Evolutionary conservation across 2,113 vertebrate species (phyloP).

Genomic region (Bubo scandiacus): DNA sequence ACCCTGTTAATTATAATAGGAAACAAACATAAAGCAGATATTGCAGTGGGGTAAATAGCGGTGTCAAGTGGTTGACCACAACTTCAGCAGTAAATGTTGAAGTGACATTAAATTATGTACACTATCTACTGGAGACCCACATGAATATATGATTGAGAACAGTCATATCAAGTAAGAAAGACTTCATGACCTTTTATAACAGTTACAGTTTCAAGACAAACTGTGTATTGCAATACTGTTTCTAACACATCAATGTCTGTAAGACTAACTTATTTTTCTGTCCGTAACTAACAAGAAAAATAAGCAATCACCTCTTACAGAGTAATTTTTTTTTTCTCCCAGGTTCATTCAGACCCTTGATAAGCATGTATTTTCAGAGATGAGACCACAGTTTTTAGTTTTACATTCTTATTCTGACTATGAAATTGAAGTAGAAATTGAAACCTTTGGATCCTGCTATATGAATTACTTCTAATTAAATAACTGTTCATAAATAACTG

Average conservation of each 20-base stretch:
- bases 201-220: background rate
- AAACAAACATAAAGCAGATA: background rate
- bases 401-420: background rate
- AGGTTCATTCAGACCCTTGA: background rate
- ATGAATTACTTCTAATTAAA: too few species aligned
- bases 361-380: background rate
- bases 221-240: background rate
- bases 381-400: background rate
- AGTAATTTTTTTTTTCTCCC: background rate
- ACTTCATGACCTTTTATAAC: background rate
- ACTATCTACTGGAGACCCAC: background rate
- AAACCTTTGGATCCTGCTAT: too few species aligned
- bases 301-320: background rate
- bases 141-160: background rate
- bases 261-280: background rate
- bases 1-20: background rate
- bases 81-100: background rate
- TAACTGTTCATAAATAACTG: too few species aligned
- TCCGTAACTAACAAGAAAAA: background rate
- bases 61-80: background rate
- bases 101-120: background rate
- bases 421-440: background rate
- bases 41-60: background rate
- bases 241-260: background rate
- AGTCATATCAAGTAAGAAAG: background rate